These are phyloP conservation scores for Campylomormyrus numenius DNA, from an alignment of 2,113 vertebrate species.

Conservation along the genomic window DNA sequence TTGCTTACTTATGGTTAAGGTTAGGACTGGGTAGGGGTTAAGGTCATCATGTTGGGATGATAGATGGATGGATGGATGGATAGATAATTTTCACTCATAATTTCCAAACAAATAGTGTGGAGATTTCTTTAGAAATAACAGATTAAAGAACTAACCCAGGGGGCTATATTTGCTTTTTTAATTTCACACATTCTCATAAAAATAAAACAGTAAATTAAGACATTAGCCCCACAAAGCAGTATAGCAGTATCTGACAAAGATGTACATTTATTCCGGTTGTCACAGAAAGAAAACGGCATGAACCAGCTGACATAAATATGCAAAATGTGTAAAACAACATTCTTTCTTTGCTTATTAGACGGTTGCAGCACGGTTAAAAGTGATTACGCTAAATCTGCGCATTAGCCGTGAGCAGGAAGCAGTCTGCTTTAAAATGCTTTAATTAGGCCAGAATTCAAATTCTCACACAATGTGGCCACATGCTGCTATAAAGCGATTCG, in stretches of 20 bases:
- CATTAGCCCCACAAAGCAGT: not conserved
- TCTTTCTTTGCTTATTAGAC: conserved; percentile 10
- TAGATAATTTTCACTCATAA: not conserved
- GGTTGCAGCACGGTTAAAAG: conserved; percentile 16
- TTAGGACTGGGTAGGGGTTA: too few species aligned
- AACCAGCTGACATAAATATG: not conserved
- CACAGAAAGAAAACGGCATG: not conserved
- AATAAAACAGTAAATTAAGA: not conserved
- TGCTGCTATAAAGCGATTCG: conserved; percentile 8
- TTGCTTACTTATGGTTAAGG: too few species aligned
- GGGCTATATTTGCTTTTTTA: not conserved
- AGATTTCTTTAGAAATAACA: not conserved
- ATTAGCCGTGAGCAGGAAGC: not conserved
- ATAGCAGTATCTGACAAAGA: not conserved
- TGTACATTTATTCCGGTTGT: not conserved
- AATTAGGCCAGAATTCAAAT: conserved; percentile 12
- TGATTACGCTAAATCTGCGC: conserved; percentile 12
- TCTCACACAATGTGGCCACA: not conserved
- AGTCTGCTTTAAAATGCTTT: conserved; percentile 13
- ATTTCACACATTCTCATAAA: not conserved
- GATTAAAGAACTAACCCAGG: not conserved
- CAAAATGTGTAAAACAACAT: not conserved
- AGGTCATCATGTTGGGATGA: too few species aligned
- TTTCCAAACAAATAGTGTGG: not conserved
- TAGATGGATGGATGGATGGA: not conserved